Evolutionary conservation across 23 tunicate species (phyloP).

Genomic region (Styela plicata): DNA sequence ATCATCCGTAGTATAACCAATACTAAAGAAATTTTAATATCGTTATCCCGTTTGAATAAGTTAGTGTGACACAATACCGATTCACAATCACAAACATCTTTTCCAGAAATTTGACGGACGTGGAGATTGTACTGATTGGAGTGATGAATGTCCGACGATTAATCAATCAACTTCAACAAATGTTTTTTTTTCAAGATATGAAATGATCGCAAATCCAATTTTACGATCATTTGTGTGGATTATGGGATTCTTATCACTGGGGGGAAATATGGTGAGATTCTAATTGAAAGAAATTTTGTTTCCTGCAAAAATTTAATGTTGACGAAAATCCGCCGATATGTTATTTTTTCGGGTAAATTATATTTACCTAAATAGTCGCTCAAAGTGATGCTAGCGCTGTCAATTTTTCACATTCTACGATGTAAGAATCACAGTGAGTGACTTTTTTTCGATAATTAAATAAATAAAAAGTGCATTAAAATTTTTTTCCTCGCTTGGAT

Average conservation of each 20-base stretch:
- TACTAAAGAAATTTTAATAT: background rate
- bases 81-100: background rate
- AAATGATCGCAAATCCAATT: conserved; percentile 17
- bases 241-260: conserved; percentile 13
- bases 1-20: background rate
- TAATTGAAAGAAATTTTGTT: background rate
- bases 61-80: background rate
- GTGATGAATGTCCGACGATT: conserved; percentile 88
- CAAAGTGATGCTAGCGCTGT: background rate
- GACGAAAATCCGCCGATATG: too few species aligned
- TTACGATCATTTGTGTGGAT: conserved; percentile 20
- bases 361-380: background rate
- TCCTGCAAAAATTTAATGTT: too few species aligned
- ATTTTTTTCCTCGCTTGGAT: background rate
- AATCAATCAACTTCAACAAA: background rate
- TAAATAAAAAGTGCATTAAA: background rate
- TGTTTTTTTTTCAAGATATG: conserved; percentile 9
- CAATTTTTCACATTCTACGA: background rate
- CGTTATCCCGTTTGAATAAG: background rate
- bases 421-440: background rate
- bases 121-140: conserved; percentile 89
- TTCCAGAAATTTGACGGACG: conserved; percentile 66
- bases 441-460: background rate
- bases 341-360: background rate
- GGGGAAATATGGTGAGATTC: background rate